Evolutionary conservation across 2,888 invertebrate species (phyloP).

Genomic region (Meloe dianella): DNA sequence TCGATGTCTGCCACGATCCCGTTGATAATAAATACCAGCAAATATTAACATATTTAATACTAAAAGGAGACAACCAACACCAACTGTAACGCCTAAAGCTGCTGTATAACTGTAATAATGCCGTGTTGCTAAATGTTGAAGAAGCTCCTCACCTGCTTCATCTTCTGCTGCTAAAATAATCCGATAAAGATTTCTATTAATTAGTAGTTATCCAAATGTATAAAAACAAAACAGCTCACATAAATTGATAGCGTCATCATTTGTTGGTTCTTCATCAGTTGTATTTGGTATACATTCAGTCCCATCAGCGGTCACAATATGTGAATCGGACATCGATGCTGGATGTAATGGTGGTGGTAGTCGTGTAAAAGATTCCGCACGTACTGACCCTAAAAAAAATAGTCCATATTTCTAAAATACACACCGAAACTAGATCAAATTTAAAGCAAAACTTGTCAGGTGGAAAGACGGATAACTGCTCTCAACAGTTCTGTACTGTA

Average conservation of each 20-base stretch:
- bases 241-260: slow-evolving; percentile 46
- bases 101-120: slow-evolving; percentile 75
- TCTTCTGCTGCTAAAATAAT: slow-evolving; percentile 44
- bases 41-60: slow-evolving; percentile 77
- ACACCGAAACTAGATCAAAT: slow-evolving; percentile 28
- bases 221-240: slow-evolving; percentile 38
- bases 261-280: slow-evolving; percentile 46
- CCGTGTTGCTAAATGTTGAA: slow-evolving; percentile 63
- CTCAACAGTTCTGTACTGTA: slow-evolving; percentile 20
- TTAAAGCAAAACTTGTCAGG: slow-evolving; percentile 31
- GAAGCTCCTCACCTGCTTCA: slow-evolving; percentile 62
- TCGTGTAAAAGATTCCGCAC: slow-evolving; percentile 61
- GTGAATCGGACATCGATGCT: slow-evolving; percentile 54
- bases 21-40: slow-evolving; percentile 77
- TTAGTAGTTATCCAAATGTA: slow-evolving; percentile 2
- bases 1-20: slow-evolving; percentile 64
- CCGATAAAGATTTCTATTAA: neutral
- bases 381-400: slow-evolving; percentile 56
- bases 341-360: slow-evolving; percentile 59
- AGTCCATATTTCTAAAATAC: slow-evolving; percentile 14
- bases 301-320: slow-evolving; percentile 42
- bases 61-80: slow-evolving; percentile 74
- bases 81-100: slow-evolving; percentile 78
- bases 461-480: slow-evolving; percentile 28
- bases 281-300: slow-evolving; percentile 56